Base-by-base conservation (phyloP, 2,797 vertebrate species). In the Lophotriccus pileatus region DNA sequence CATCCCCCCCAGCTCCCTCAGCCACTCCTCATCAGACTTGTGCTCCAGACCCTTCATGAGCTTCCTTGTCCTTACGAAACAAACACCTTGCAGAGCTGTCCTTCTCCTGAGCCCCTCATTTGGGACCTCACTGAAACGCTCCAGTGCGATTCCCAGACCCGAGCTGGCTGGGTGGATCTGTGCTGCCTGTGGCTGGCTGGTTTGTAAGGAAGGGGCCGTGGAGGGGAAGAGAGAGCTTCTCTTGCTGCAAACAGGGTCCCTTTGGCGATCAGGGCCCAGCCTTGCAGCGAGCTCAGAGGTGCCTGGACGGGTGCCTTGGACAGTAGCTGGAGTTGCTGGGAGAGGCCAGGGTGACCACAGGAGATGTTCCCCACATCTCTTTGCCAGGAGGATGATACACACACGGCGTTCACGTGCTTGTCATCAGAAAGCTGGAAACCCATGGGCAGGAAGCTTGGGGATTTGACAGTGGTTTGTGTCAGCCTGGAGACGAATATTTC, bases 91-190 rank as follows among this genome's bases (percentile, higher is more conserved):
- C 58, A 49, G 55, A 58, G 44, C 44, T 72, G 50, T 69, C 34
- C 70, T 56, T 1, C 44, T 69, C 21, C 59, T 44, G 17, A 37
- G 11, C 6, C 46, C 8, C 12, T 81, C 7, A 1, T n/a, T 63
- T 44, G 39, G 41, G 50, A 58, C 32, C 19, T 68, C 47, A 46
- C 16, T 41, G 60, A 28, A 76, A 53, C 34, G 52, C 19, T 84
- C 49, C 53, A 55, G 49, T 46, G 22, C 0, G 0, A 60, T 23
- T 67, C 36, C 25, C 0, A 0, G 64, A 60, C 39, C 75, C 32
- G 59, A 82, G 47, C 43, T 70, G 25, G 3, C 22, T 3, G 8
- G 32, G 23, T 62, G 43, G 47, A 44, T 75, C 81, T 0, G 0
- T n/a, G 49, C 58, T 70, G 76, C 60, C 76, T 56, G 62, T 60